phyloP scores from a whole-genome alignment of 2,888 invertebrate genomes.

The Abrostola triplasia region DNA sequence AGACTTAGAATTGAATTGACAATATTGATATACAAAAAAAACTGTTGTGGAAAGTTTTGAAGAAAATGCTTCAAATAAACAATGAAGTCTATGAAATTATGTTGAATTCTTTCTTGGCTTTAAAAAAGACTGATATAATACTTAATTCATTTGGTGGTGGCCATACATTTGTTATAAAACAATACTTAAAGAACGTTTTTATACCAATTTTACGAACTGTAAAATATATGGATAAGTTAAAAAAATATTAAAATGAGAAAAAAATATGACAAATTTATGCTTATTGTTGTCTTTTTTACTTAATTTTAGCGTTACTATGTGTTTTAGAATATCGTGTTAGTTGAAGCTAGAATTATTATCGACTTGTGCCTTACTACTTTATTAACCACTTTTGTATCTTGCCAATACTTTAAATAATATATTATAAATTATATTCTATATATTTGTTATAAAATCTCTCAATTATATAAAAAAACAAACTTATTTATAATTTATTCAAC shows the following conservation, averaged over 20 bases:
- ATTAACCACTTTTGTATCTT: slow-evolving; percentile 20
- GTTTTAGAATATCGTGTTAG: slow-evolving; percentile 38
- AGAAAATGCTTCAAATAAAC: background rate
- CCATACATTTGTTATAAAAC: slow-evolving; percentile 6
- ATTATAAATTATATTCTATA: slow-evolving; percentile 1
- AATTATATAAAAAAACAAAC: too few relatives aligned
- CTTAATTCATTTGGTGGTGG: slow-evolving; percentile 28
- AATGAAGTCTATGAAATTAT: slow-evolving; percentile 10
- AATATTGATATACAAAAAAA: too few relatives aligned
- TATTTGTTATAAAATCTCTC: too few relatives aligned
- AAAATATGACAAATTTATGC: slow-evolving; percentile 7
- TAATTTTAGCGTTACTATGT: slow-evolving; percentile 27
- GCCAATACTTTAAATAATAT: background rate
- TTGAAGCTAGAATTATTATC: slow-evolving; percentile 32
- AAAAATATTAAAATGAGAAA: slow-evolving; percentile 5
- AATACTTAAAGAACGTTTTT: slow-evolving; percentile 1
- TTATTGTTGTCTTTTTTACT: slow-evolving; percentile 27
- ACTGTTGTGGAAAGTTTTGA: background rate
- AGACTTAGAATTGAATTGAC: too few relatives aligned
- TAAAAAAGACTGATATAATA: slow-evolving; percentile 50
- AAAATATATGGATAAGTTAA: slow-evolving; percentile 13
- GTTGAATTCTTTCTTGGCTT: slow-evolving; percentile 33
- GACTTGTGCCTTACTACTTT: slow-evolving; percentile 7
- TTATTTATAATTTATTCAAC: too few relatives aligned
- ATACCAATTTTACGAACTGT: slow-evolving; percentile 13